Conservation (phyloP, 2,113 vertebrate species). For the Anarrhichthys ocellatus region DNA sequence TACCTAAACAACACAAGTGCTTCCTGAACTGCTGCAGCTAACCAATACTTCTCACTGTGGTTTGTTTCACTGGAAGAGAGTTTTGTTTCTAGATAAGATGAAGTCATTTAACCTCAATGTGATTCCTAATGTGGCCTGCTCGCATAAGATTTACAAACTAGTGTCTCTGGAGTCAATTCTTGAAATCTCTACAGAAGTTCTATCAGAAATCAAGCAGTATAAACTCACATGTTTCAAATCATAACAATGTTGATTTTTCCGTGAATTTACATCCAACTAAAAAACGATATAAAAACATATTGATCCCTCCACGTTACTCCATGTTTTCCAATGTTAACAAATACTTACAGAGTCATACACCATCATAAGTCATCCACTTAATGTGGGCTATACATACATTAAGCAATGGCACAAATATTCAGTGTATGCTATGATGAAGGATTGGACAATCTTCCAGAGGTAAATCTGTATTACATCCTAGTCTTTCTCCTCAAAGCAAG, state of each 20-base stretch:
- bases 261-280: neutral
- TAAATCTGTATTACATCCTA: no score
- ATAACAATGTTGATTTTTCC: neutral
- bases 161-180: slow-evolving; percentile 1
- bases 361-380: no score
- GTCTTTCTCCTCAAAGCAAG: no score
- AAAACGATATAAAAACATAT: neutral
- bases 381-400: no score
- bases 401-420: neutral
- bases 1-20: neutral
- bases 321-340: neutral
- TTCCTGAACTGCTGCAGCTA: neutral
- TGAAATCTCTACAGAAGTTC: neutral
- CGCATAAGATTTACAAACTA: neutral
- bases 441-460: no score
- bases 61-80: neutral
- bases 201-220: neutral
- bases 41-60: neutral
- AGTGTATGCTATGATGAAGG: neutral
- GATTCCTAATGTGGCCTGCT: no score
- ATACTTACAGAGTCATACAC: no score
- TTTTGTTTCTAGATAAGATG: neutral
- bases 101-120: neutral
- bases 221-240: neutral
- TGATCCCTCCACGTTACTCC: neutral